Evolutionary conservation across 92 coral and sea anemone species (phyloP), one percentile per base, ranked within the genome.

Genomic region (Palythoa caribaeorum): DNA sequence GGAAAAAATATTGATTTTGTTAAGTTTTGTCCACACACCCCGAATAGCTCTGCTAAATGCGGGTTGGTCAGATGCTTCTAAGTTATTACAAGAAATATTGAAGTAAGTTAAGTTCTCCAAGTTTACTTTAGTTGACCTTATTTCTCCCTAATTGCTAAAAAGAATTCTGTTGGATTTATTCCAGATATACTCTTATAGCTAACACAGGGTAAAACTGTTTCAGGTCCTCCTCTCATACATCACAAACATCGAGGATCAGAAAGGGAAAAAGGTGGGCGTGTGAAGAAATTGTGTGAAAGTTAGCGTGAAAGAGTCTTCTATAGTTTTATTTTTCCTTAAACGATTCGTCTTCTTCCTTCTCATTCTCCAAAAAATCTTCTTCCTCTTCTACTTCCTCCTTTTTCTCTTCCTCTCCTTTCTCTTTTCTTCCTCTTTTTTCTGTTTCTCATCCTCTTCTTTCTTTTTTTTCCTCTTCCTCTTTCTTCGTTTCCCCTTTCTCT

Each of bases 221-320:
- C 85, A 94, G 98, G 98, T 95, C 17, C 90, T 95, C n/a, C 88
- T 95, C 52, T 95, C 98, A 11, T 95, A 95, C 68, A 73, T 95
- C 87, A 95, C 98, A 37, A 93, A 95, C 74, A 95, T 95, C 54
- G 98, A 95, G 71, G 96, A 92, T 71, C 72, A 83, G 37, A 44
- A 16, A 38, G 71, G 75, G 5, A 53, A 72, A 36, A 80, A 69
- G 72, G 62, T 80, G 11, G 13, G 60, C 10, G 66, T 21, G 7
- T 8, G 21, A 17, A 17, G 0, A 63, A 19, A 36, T 35, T 9
- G 70, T 4, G 50, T 44, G 7, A 2, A 4, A 44, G 50, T 44
- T 44, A 1, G 50, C 19, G 16, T 17, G 65, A 59, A 59, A 17
- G 65, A 59, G 65, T 21, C 21, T 28, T 69, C 80, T 9, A 2